Base-by-base conservation (phyloP, 2,113 vertebrate species). In the Physeter macrocephalus region DNA sequence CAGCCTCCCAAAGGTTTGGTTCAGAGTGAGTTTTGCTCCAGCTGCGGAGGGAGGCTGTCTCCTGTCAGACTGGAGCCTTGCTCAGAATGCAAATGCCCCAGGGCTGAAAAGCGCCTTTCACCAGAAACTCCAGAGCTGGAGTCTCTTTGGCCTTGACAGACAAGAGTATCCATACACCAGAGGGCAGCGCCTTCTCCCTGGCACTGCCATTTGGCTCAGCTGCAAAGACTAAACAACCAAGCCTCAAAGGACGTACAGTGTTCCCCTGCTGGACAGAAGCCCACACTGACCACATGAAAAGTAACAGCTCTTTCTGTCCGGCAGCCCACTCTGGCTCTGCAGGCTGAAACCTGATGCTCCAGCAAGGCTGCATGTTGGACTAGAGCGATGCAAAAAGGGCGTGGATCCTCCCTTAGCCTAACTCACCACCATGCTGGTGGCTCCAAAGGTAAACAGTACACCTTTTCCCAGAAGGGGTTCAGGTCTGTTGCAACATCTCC, bases 391-490 rank as follows among this genome's bases (percentile, higher is more conserved):
- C 20, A 14, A 8, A 61, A 80, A 87, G 71, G 95, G 62, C 3
- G 57, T 88, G 90, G 92, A 83, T 46, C 75, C 13, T 5, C 61
- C 29, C 52, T 15, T 5, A 15, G 46, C 72, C 18, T 20, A 52
- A 6, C 29, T 90, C 80, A 34, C 43, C 80, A n/a, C 87, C 41
- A 15, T 1, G 6, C 69, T 57, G 64, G 57, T 25, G 66, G 62
- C 93, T 85, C 62, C 59, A 3, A 75, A 93, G 80, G 75, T 41
- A 93, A 96, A 89, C 88, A 93, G 74, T 8, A 0, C 20, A 0
- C 86, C 81, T 36, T 91, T 95, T 97, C 93, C 96, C 95, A 95
- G 95, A 94, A 90, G 61, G 88, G n/a, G 64, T 49, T 90, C 12
- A 0, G 8, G 49, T 41, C 82, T 49, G 59, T 95, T 75, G 91